Conservation (phyloP, 2,888 invertebrate genomes). For the Dexiosoma caninum region DNA sequence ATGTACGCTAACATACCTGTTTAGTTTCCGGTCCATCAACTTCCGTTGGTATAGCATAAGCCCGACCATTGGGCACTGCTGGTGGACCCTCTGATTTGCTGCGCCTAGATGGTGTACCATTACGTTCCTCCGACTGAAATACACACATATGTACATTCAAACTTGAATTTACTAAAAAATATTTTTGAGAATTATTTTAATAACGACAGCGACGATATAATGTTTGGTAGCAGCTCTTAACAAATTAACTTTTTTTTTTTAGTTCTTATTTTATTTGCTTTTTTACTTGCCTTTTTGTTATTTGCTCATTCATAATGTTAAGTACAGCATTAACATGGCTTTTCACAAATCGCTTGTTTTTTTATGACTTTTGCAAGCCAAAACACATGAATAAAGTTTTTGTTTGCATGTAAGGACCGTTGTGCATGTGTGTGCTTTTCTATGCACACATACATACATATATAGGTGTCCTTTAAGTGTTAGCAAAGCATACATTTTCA, state of each 20-base stretch:
- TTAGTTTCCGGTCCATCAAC: conserved; percentile 75
- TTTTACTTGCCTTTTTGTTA: background rate
- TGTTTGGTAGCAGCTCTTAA: conserved; percentile 21
- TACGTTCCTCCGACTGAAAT: conserved; percentile 84
- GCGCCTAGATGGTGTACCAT: conserved; percentile 83
- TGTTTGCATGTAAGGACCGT: background rate
- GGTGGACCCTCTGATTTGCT: conserved; percentile 89
- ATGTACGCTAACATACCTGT: conserved; percentile 73
- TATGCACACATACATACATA: background rate
- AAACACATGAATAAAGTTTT: background rate
- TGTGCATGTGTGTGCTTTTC: background rate
- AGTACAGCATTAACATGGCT: conserved; percentile 52
- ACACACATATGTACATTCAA: conserved; percentile 64
- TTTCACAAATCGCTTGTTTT: conserved; percentile 6
- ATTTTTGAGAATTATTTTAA: background rate
- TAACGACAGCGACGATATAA: conserved; percentile 6
- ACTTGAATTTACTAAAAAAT: background rate
- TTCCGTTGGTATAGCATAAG: conserved; percentile 75
- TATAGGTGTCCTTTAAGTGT: conserved; percentile 54
- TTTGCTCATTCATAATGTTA: conserved; percentile 55
- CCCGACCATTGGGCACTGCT: conserved; percentile 77
- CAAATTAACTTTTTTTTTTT: conserved; percentile 52
- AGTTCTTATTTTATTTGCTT: background rate
- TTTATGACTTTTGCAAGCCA: background rate
- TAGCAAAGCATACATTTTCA: conserved; percentile 60